Conservation (phyloP, 2,797 vertebrate species). For the Chiloscyllium punctatum region DNA sequence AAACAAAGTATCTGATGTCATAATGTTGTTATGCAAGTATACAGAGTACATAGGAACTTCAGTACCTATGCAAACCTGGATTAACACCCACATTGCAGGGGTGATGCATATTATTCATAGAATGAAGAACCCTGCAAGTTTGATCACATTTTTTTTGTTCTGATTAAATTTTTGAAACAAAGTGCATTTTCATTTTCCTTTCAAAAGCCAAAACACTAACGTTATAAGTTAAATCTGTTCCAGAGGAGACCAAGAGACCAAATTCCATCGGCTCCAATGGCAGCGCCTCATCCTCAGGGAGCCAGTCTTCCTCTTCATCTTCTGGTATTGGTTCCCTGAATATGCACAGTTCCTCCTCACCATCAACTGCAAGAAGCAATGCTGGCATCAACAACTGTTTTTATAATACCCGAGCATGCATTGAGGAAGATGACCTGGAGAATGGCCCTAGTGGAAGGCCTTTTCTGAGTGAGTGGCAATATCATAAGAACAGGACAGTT, state of each 20-base stretch:
- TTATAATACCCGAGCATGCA: slow-evolving; percentile 47
- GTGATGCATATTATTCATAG: background rate
- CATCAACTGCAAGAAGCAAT: slow-evolving; percentile 43
- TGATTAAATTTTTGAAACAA: background rate
- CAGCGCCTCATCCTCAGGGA: slow-evolving; percentile 57
- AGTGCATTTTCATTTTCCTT: slow-evolving; percentile 16
- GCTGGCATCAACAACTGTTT: slow-evolving; percentile 43
- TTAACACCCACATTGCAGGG: background rate
- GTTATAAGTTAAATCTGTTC: slow-evolving; percentile 39
- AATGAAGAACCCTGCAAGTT: background rate
- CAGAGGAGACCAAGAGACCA: slow-evolving; percentile 47
- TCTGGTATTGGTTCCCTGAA: slow-evolving; percentile 62
- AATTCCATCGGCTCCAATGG: slow-evolving; percentile 62
- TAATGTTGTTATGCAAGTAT: background rate
- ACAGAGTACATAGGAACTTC: background rate
- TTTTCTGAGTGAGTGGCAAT: slow-evolving; percentile 54
- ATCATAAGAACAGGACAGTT: background rate
- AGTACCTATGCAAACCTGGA: background rate
- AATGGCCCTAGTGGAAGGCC: slow-evolving; percentile 56
- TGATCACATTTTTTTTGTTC: background rate
- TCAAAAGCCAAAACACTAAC: slow-evolving; percentile 52
- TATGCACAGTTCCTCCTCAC: slow-evolving; percentile 50
- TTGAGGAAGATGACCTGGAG: slow-evolving; percentile 62
- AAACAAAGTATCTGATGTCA: background rate
- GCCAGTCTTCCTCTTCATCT: slow-evolving; percentile 62